Evolutionary conservation across 2,113 vertebrate genomes (phyloP).

Genomic region (Pontoporia blainvillei): DNA sequence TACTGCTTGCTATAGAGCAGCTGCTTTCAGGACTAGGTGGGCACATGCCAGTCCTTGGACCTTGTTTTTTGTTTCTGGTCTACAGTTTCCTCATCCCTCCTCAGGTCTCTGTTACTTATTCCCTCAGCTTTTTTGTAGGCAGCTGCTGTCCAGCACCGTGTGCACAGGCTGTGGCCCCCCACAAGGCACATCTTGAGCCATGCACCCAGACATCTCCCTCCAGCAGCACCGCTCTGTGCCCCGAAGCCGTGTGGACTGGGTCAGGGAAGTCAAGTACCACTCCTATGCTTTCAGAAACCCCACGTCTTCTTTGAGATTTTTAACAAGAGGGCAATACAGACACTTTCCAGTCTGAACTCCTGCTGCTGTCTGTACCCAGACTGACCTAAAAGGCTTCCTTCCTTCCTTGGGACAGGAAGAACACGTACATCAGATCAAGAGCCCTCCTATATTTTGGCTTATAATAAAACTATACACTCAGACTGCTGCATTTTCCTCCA

Average conservation of each 20-base stretch:
- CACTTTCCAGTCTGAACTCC: background rate
- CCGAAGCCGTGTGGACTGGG: background rate
- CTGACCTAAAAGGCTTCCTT: background rate
- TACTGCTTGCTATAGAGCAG: background rate
- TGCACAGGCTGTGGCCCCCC: too few relatives aligned
- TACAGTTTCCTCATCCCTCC: background rate
- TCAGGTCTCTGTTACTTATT: background rate
- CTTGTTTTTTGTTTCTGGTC: background rate
- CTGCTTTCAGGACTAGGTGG: background rate
- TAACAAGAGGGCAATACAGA: background rate
- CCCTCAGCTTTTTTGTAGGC: background rate
- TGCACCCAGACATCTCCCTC: background rate
- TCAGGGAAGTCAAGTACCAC: background rate
- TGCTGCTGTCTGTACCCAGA: background rate
- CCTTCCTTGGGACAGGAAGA: background rate
- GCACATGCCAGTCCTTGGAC: background rate
- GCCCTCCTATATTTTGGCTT: background rate
- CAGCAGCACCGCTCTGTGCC: background rate
- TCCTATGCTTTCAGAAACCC: background rate
- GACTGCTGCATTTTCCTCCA: background rate
- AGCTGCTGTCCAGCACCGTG: fast-evolving
- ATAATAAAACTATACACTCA: background rate
- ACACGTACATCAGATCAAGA: background rate
- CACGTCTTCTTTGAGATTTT: background rate
- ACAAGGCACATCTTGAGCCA: background rate